These are phyloP conservation scores for Prunella himalayana DNA, from an alignment of 2,113 vertebrate species.

Conservation along the genomic window DNA sequence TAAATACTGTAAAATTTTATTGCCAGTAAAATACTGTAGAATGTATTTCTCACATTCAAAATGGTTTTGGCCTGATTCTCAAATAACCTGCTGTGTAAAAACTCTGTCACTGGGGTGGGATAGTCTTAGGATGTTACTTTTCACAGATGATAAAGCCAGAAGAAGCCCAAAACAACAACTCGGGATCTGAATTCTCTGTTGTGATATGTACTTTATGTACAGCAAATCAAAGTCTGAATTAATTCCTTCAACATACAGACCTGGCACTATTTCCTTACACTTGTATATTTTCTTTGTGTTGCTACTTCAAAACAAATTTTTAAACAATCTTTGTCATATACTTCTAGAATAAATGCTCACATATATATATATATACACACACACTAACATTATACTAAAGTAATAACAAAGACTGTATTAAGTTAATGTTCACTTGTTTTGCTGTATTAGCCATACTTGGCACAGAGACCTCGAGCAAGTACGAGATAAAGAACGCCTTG, in stretches of 20 bases:
- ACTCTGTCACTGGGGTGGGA: background rate
- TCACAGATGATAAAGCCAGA: background rate
- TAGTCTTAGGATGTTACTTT: background rate
- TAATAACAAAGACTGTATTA: background rate
- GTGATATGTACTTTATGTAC: background rate
- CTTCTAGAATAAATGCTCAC: background rate
- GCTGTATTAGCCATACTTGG: conserved; percentile 85
- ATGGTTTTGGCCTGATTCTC: background rate
- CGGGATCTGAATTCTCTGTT: background rate
- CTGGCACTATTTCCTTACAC: background rate
- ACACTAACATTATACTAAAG: background rate
- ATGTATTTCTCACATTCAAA: background rate
- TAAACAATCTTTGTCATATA: background rate
- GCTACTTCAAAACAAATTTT: background rate
- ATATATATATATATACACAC: background rate
- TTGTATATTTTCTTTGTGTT: background rate
- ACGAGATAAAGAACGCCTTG: conserved; percentile 89
- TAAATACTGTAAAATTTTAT: background rate
- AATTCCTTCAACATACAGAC: background rate
- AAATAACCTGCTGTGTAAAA: background rate
- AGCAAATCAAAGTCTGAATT: background rate
- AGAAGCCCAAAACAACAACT: background rate
- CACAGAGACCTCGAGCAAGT: conserved; percentile 93
- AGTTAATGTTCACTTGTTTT: background rate
- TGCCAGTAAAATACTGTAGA: background rate